Conservation (phyloP, 2,113 vertebrate genomes). For the Eubucco bourcierii region DNA sequence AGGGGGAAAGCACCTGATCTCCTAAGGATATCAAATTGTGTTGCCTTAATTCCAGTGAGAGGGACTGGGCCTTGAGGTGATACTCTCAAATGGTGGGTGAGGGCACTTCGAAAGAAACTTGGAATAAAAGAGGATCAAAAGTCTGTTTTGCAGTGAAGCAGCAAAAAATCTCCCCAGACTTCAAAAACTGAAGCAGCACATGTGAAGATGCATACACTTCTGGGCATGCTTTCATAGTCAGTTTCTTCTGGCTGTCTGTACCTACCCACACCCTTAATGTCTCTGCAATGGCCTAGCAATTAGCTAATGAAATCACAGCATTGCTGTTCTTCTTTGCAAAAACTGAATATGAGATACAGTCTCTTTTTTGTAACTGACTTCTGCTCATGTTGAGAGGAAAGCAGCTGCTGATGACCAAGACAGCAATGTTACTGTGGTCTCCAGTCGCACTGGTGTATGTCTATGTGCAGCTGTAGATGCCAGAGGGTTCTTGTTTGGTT, state of each 20-base stretch:
- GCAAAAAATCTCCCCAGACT: background rate
- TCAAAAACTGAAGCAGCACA: background rate
- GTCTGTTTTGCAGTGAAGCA: background rate
- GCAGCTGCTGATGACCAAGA: too few species aligned
- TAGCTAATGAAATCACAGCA: background rate
- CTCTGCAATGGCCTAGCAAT: background rate
- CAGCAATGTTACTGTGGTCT: background rate
- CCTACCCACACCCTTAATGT: accelerated
- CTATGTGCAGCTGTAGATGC: accelerated
- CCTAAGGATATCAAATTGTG: constrained; percentile 9
- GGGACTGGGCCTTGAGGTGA: background rate
- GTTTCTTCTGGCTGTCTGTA: background rate
- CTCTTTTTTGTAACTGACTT: background rate
- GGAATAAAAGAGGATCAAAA: background rate
- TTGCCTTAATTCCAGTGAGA: background rate
- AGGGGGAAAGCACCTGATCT: constrained; percentile 12
- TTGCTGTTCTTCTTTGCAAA: background rate
- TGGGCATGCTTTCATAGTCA: background rate
- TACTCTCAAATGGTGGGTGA: background rate
- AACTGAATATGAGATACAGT: accelerated
- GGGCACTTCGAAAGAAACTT: background rate
- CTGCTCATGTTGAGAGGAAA: background rate
- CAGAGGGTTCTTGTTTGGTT: background rate
- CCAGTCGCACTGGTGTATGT: background rate
- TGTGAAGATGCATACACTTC: background rate